Evolutionary conservation across 2,888 invertebrate species (phyloP).

Genomic region (Boloria selene): DNA sequence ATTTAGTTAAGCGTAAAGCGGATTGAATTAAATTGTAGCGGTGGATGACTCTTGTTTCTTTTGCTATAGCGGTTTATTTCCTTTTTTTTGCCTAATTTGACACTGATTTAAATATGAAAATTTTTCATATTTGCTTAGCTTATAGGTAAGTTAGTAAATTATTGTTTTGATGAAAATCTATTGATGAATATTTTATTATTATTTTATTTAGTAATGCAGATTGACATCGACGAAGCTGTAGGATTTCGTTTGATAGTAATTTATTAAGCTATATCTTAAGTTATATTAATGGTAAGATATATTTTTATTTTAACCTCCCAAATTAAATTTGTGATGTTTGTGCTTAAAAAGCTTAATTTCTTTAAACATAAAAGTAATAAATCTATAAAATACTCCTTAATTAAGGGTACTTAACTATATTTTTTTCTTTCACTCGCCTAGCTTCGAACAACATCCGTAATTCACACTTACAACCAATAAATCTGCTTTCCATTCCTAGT

Average conservation of each 20-base stretch:
- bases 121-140: not conserved
- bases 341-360: no score
- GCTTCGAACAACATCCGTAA: slow-evolving; percentile 32
- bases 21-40: slow-evolving; percentile 26
- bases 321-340: no score
- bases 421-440: slow-evolving; percentile 17
- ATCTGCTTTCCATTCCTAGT: slow-evolving; percentile 46
- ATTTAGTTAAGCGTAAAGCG: slow-evolving; percentile 33
- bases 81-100: not conserved
- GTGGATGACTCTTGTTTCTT: slow-evolving; percentile 17
- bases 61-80: not conserved
- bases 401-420: slow-evolving; percentile 2
- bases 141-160: no score
- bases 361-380: not conserved
- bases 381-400: not conserved
- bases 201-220: no score
- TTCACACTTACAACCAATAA: slow-evolving; percentile 46
- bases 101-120: not conserved
- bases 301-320: no score
- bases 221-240: no score
- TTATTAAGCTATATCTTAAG: no score
- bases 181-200: no score
- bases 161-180: no score
- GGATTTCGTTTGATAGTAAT: no score
- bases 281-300: no score